Conservation (phyloP, 1,140 invertebrate species). For the Heterodera schachtii region DNA sequence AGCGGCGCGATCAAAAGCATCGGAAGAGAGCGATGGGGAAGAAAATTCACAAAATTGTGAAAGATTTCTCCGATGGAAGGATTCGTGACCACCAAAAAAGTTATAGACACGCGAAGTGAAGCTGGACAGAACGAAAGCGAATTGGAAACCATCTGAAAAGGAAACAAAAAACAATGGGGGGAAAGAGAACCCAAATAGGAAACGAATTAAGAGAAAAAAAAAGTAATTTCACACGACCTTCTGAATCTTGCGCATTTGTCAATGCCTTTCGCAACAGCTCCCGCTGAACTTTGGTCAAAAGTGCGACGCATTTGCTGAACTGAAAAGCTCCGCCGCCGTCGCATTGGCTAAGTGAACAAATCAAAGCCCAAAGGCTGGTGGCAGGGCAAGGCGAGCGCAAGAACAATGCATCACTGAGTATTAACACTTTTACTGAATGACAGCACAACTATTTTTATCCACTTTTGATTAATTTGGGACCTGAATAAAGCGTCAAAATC, state of each 20-base stretch:
- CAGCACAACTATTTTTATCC: not conserved
- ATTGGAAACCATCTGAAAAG: not conserved
- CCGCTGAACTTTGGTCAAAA: conserved; percentile 5
- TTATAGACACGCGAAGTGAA: conserved; percentile 26
- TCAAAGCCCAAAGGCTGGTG: not conserved
- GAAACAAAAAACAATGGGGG: too few relatives aligned
- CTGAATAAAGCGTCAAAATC: conserved; percentile 7
- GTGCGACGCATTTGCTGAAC: not conserved
- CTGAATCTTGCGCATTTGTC: not conserved
- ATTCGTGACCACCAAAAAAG: conserved; percentile 7
- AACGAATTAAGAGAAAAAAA: not conserved
- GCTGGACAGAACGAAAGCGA: conserved; percentile 25
- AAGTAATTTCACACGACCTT: not conserved
- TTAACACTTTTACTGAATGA: too few relatives aligned
- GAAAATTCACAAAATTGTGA: not conserved
- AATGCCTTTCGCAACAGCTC: not conserved
- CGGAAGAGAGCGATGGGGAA: not conserved
- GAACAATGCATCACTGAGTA: not conserved
- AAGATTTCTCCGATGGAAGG: not conserved
- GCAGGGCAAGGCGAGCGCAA: not conserved
- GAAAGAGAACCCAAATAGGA: not conserved
- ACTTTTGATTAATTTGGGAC: not conserved
- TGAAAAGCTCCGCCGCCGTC: not conserved
- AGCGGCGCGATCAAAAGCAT: not conserved
- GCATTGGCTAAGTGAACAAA: conserved; percentile 7